A percentile compares a stretch with the other conserved stretches of the same genome.
Evolutionary conservation across 2,797 vertebrate species (phyloP).

Genomic region (Alca torda): DNA sequence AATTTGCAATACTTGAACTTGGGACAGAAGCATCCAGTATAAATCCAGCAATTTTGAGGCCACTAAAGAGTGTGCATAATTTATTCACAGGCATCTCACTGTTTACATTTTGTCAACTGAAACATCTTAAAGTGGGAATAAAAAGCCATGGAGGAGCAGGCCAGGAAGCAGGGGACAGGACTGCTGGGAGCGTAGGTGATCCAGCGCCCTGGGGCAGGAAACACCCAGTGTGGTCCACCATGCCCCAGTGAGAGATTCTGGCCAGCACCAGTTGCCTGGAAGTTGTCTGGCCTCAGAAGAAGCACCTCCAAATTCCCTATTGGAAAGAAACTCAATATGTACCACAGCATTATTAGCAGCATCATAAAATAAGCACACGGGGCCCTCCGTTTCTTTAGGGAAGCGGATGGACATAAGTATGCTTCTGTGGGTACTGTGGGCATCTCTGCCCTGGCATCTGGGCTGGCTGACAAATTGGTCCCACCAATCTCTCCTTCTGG

Average conservation of each 20-base stretch:
- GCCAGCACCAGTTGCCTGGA: not conserved
- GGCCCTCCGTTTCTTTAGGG: not conserved
- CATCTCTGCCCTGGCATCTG: not conserved
- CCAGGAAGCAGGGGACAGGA: not conserved
- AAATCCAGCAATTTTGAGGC: constrained; percentile 6
- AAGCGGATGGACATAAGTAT: not conserved
- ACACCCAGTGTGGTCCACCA: not conserved
- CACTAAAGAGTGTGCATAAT: not conserved
- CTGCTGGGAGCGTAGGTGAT: not conserved
- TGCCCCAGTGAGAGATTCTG: not conserved
- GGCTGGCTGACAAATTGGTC: not conserved
- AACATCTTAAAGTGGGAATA: not conserved
- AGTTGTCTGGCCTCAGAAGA: not conserved
- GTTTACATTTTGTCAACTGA: not conserved
- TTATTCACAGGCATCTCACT: not conserved
- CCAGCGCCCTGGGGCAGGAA: not conserved
- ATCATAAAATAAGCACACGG: not conserved
- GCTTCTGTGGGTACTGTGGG: not conserved
- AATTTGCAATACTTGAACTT: not conserved
- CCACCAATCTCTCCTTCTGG: not conserved
- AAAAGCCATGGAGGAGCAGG: not conserved
- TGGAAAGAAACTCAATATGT: not conserved
- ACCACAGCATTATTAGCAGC: not conserved
- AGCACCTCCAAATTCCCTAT: not conserved
- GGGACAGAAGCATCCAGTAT: not conserved